phyloP scores from a whole-genome alignment of 1,140 invertebrate genomes.

The Ceratina calcarata region DNA sequence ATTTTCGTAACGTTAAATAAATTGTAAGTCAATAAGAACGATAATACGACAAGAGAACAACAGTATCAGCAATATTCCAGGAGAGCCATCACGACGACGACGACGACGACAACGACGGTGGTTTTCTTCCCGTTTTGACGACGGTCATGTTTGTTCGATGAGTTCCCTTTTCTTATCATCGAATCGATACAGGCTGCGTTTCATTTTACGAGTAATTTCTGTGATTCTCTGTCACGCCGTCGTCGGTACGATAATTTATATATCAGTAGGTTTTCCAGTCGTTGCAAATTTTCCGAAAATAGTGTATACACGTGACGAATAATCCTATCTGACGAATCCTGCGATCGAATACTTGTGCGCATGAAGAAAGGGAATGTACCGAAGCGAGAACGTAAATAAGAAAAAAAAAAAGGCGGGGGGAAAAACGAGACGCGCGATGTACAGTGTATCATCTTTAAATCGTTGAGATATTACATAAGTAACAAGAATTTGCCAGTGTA shows the following conservation, averaged over 20 bases:
- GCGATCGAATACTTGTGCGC: background rate
- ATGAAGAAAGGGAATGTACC: no score
- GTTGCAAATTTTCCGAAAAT: background rate
- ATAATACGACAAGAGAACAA: conserved; percentile 50
- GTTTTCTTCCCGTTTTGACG: conserved; percentile 1
- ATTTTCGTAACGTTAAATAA: conserved; percentile 78
- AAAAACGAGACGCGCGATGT: background rate
- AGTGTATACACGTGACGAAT: background rate
- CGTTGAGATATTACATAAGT: background rate
- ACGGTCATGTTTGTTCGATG: background rate
- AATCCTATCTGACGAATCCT: background rate
- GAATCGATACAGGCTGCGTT: conserved; percentile 2
- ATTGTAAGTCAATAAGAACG: conserved; percentile 77
- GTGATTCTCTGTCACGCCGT: background rate
- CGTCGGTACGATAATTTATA: background rate
- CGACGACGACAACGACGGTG: background rate
- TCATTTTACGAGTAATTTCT: background rate
- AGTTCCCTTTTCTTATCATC: conserved; percentile 1
- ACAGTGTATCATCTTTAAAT: conserved; percentile 1
- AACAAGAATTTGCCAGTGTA: background rate
- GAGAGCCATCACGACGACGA: background rate
- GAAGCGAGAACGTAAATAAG: background rate
- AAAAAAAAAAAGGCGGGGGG: background rate
- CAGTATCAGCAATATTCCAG: background rate
- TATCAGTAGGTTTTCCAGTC: background rate